These are phyloP conservation scores for Pantala flavescens DNA, from an alignment of 1,140 invertebrate species.

Conservation along the genomic window DNA sequence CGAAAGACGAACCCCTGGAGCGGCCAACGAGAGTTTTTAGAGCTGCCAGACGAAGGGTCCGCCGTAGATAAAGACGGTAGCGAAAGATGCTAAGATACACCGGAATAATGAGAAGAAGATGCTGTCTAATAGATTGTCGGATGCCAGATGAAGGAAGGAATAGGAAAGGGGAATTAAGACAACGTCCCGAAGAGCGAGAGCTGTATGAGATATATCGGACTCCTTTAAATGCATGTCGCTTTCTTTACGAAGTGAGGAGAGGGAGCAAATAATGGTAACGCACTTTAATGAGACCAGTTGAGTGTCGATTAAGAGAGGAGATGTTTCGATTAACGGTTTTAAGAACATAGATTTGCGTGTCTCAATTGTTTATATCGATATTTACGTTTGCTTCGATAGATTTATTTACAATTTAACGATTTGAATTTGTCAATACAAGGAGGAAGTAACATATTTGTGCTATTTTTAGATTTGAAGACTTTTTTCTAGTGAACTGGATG, in stretches of 20 bases:
- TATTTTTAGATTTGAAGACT: too few relatives aligned
- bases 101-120: not conserved
- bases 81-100: not conserved
- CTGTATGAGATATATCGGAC: not conserved
- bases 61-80: not conserved
- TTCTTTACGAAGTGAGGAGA: too few relatives aligned
- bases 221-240: too few relatives aligned
- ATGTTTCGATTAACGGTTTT: too few relatives aligned
- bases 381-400: too few relatives aligned
- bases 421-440: too few relatives aligned
- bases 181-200: not conserved
- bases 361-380: too few relatives aligned
- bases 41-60: not conserved
- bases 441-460: too few relatives aligned
- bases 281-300: not conserved
- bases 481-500: too few relatives aligned
- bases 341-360: too few relatives aligned
- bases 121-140: not conserved
- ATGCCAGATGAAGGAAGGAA: not conserved
- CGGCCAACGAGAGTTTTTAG: not conserved
- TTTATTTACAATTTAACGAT: too few relatives aligned
- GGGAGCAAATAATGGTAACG: not conserved
- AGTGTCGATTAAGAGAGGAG: not conserved
- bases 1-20: constrained; percentile 6
- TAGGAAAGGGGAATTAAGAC: not conserved